phyloP scores from a whole-genome alignment of 2,113 vertebrate species.

The Hypomesus transpacificus region DNA sequence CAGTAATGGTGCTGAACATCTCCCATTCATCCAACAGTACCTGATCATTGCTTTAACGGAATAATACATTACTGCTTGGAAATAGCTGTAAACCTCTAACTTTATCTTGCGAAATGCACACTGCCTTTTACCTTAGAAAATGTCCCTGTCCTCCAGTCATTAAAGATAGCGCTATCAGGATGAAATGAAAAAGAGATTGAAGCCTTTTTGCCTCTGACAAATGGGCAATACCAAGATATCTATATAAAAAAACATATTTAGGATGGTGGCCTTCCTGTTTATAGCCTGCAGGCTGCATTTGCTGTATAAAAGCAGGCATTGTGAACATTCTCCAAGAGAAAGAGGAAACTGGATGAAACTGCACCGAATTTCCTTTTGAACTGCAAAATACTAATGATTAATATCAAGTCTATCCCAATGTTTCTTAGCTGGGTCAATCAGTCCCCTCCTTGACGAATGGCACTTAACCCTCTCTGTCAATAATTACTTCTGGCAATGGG shows the following conservation, averaged over 20 bases:
- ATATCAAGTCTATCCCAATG: constrained; percentile 46
- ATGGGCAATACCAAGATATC: constrained; percentile 44
- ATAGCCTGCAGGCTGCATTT: constrained; percentile 62
- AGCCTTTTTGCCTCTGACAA: constrained; percentile 58
- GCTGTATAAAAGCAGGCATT: constrained; percentile 58
- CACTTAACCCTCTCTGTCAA: constrained; percentile 58
- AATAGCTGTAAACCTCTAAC: constrained; percentile 76
- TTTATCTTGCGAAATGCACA: constrained; percentile 71
- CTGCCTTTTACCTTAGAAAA: constrained; percentile 69
- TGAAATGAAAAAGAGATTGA: constrained; percentile 73
- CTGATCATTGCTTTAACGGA: constrained; percentile 88
- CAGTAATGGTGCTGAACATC: constrained; percentile 92
- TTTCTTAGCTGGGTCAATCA: constrained; percentile 59
- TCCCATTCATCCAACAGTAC: constrained; percentile 91
- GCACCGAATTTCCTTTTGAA: constrained; percentile 24
- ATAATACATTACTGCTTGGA: constrained; percentile 82
- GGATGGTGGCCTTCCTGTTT: constrained; percentile 44
- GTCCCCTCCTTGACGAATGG: constrained; percentile 59
- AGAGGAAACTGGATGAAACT: constrained; percentile 42
- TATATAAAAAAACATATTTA: constrained; percentile 5
- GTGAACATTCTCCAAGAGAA: constrained; percentile 45
- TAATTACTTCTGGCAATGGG: constrained; percentile 59
- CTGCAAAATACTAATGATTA: constrained; percentile 60
- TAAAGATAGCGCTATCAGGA: constrained; percentile 68
- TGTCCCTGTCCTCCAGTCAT: constrained; percentile 62